phyloP scores from a whole-genome alignment of 2,888 invertebrate species.

The Tipula unca region DNA sequence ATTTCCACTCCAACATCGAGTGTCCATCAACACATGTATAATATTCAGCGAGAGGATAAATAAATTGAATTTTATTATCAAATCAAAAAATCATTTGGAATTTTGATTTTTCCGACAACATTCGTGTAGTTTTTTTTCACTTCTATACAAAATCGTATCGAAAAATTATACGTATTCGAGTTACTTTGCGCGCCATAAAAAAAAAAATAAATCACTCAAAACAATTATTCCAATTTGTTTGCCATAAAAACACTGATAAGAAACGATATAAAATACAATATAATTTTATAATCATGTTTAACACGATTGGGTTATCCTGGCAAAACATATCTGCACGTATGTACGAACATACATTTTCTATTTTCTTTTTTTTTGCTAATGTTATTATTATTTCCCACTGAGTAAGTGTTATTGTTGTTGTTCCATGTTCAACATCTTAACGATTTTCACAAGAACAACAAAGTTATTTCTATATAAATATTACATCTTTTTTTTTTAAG shows the following conservation, averaged over 20 bases:
- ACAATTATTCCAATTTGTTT: neutral
- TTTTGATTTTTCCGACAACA: neutral
- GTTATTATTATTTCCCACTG: neutral
- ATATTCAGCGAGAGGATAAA: neutral
- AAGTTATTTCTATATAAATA: neutral
- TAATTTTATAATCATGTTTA: neutral
- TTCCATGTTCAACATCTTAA: neutral
- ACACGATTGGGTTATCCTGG: neutral
- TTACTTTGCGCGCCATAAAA: neutral
- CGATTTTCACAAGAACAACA: neutral
- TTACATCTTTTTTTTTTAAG: neutral
- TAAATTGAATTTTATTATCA: neutral
- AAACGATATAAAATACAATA: neutral
- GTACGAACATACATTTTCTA: neutral
- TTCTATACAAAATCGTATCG: neutral
- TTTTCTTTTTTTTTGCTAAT: neutral
- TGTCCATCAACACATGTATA: neutral
- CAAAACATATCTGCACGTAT: neutral
- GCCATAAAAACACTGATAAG: neutral
- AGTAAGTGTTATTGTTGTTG: neutral
- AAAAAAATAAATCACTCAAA: neutral
- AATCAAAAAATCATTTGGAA: neutral
- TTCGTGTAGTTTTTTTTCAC: too few relatives aligned
- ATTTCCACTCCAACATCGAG: neutral
- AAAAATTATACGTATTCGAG: neutral